A percentile compares a stretch with the other conserved stretches of the same genome.
These are phyloP conservation scores for Drosophila sulfurigaster DNA, from an alignment of 1,140 invertebrate genomes.

Conservation along the genomic window DNA sequence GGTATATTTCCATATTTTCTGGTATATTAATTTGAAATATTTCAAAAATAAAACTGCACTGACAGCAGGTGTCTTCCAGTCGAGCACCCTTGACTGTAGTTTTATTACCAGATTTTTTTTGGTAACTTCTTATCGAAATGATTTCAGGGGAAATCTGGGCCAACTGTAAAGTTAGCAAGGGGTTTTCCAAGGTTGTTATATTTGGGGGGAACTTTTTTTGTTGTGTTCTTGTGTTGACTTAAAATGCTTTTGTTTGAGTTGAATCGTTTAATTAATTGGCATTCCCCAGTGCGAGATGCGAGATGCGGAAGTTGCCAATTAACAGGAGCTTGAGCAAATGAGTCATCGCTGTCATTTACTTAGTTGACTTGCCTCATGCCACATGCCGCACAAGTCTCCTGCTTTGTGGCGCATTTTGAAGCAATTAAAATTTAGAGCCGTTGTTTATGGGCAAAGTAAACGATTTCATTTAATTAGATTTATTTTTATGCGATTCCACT, in stretches of 20 bases:
- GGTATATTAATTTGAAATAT: no score
- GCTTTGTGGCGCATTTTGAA: conserved; percentile 33
- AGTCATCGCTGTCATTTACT: conserved; percentile 35
- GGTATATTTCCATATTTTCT: no score
- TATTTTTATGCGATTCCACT: conserved; percentile 65
- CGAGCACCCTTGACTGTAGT: no score
- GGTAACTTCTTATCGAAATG: conserved; percentile 14
- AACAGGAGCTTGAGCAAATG: conserved; percentile 29
- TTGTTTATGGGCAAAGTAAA: conserved; percentile 55
- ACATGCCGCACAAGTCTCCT: conserved; percentile 10
- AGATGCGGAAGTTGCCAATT: conserved; percentile 67
- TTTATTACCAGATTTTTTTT: conserved; percentile 7
- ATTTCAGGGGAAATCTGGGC: conserved; percentile 20
- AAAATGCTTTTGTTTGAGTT: conserved; percentile 31
- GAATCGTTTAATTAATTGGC: conserved; percentile 42
- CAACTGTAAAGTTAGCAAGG: conserved; percentile 50
- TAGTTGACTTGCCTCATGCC: conserved; percentile 12
- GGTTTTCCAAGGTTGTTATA: conserved; percentile 34
- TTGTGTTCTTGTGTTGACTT: conserved; percentile 15
- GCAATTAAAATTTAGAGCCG: conserved; percentile 63
- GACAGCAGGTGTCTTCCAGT: no score
- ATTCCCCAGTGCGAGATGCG: conserved; percentile 3
- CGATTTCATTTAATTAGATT: conserved; percentile 77
- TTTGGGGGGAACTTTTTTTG: background rate
- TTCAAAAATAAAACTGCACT: no score